Conservation (phyloP, 2,888 invertebrate genomes). For the Tromatobia lineatoria region DNA sequence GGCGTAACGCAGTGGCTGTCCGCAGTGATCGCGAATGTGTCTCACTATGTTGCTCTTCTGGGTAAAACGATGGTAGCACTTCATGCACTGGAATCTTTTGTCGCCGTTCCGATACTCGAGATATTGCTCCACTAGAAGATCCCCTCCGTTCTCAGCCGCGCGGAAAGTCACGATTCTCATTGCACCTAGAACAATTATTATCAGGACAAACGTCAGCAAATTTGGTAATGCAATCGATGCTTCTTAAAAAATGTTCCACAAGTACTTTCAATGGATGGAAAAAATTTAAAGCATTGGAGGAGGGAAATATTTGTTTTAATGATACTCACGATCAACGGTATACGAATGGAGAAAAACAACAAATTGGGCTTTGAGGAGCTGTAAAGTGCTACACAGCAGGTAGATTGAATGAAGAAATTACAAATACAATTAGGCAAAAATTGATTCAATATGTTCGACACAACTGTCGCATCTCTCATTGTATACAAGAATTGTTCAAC, state of each 20-base stretch:
- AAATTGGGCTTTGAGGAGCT: not conserved
- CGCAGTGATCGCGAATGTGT: conserved; percentile 83
- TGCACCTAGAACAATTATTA: conserved; percentile 43
- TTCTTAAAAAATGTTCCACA: conserved; percentile 2
- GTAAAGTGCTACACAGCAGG: not conserved
- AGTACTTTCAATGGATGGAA: conserved; percentile 14
- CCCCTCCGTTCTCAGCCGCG: conserved; percentile 8
- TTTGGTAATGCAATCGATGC: not conserved
- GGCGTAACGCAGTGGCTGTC: conserved; percentile 80
- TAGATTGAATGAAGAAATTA: not conserved
- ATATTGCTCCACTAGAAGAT: conserved; percentile 26
- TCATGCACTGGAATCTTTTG: conserved; percentile 80
- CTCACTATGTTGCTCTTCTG: conserved; percentile 82
- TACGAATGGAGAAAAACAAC: not conserved
- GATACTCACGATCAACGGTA: conserved; percentile 6
- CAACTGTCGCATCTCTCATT: not conserved
- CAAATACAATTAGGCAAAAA: not conserved
- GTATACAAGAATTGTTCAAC: not conserved
- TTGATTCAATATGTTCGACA: not conserved
- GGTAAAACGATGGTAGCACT: conserved; percentile 80
- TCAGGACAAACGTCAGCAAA: conserved; percentile 13
- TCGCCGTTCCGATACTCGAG: conserved; percentile 73
- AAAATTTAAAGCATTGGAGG: conserved; percentile 3
- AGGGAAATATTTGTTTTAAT: not conserved
- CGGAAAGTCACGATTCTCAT: conserved; percentile 7